phyloP scores from a whole-genome alignment of 64 coral and sea anemone species.

The Orbicella faveolata region DNA sequence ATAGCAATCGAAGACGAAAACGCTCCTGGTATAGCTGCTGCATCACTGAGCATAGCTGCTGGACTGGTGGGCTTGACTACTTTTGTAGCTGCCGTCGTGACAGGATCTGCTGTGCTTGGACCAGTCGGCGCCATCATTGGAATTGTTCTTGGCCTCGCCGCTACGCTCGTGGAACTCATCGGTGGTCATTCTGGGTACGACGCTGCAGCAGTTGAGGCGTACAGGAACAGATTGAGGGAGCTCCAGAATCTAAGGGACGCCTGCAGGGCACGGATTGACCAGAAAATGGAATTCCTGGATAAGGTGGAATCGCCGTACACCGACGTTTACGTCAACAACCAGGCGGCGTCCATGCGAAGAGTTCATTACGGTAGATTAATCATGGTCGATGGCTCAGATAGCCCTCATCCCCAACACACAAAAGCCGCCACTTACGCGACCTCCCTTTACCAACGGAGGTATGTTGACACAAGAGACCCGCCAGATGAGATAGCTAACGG shows the following conservation, averaged over 20 bases:
- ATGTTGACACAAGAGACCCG: too few relatives aligned
- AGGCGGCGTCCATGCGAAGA: neutral
- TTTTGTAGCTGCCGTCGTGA: neutral
- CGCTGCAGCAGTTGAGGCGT: neutral
- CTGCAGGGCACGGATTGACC: neutral
- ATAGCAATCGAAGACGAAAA: conserved; percentile 14
- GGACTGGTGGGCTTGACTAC: neutral
- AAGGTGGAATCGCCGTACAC: neutral
- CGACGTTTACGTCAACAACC: conserved; percentile 23
- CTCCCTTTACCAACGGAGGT: neutral
- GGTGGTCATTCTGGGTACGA: neutral
- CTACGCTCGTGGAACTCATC: conserved; percentile 1
- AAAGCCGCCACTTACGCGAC: too few relatives aligned
- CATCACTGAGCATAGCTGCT: conserved; percentile 18
- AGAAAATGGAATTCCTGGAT: neutral
- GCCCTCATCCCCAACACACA: too few relatives aligned
- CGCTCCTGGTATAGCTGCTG: conserved; percentile 10
- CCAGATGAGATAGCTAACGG: neutral
- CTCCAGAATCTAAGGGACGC: neutral
- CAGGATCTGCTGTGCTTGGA: neutral
- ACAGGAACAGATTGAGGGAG: neutral
- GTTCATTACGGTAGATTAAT: neutral
- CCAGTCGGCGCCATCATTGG: conserved; percentile 5
- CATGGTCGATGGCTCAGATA: too few relatives aligned
- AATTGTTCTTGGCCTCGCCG: neutral